Conservation (phyloP, 2,113 vertebrate genomes). For the Pterophyllum scalare region DNA sequence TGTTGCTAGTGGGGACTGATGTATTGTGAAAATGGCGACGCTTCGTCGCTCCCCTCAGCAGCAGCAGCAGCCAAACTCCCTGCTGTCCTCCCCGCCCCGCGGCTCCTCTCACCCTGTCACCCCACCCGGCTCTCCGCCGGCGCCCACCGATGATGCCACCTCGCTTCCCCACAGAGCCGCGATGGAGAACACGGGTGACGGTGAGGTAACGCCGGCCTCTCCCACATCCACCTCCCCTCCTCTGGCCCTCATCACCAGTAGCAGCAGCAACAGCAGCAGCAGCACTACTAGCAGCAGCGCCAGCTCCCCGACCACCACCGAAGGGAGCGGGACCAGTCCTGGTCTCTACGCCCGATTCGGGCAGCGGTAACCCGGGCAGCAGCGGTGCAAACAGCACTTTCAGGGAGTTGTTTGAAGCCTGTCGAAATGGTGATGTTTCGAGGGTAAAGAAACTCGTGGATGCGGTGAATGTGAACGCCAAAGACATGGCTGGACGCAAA, state of each 20-base stretch:
- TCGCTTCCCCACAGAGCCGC: conserved; percentile 23
- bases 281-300: conserved; percentile 50
- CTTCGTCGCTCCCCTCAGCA: conserved; percentile 75
- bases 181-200: conserved; percentile 54
- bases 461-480: conserved; percentile 89
- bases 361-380: conserved; percentile 27
- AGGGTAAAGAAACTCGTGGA: conserved; percentile 90
- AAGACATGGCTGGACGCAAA: conserved; percentile 92
- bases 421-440: conserved; percentile 91
- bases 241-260: conserved; percentile 57
- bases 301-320: conserved; percentile 72
- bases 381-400: conserved; percentile 56
- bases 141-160: conserved; percentile 38
- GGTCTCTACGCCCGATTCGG: conserved; percentile 69
- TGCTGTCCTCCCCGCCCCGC: conserved; percentile 62
- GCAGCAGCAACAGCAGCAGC: conserved; percentile 28
- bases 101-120: conserved; percentile 41
- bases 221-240: conserved; percentile 58
- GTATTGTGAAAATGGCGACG: conserved; percentile 79
- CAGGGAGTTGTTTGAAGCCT: conserved; percentile 89
- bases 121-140: conserved; percentile 46
- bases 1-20: conserved; percentile 75
- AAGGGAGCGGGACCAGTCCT: conserved; percentile 64
- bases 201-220: conserved; percentile 69
- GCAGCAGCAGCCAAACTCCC: conserved; percentile 48